Conservation (phyloP, 2,113 vertebrate genomes). For the Otus sunia region DNA sequence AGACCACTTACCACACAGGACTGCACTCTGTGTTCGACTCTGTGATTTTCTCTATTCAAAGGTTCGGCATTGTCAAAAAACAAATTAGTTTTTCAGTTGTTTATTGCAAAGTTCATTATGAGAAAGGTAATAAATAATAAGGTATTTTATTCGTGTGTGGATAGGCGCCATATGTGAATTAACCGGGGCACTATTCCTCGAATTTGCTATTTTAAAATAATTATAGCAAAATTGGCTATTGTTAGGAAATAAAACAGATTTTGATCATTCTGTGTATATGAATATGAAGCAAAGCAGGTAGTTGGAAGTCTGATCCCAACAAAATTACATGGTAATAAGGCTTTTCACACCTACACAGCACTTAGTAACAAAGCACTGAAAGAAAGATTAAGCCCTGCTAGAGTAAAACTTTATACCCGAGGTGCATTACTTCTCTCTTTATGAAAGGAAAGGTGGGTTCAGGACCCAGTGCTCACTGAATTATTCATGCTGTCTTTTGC, state of each 20-base stretch:
- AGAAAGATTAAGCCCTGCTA: slow-evolving; percentile 59
- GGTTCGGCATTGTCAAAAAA: slow-evolving; percentile 81
- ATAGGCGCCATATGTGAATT: slow-evolving; percentile 53
- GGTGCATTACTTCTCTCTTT: slow-evolving; percentile 58
- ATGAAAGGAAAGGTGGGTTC: slow-evolving; percentile 60
- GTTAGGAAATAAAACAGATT: slow-evolving; percentile 78
- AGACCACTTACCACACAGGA: slow-evolving; percentile 85
- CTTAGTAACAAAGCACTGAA: slow-evolving; percentile 69
- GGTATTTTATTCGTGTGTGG: slow-evolving; percentile 38
- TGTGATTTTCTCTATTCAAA: slow-evolving; percentile 83
- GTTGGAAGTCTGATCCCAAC: slow-evolving; percentile 71
- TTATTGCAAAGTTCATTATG: slow-evolving; percentile 80
- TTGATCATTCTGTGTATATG: slow-evolving; percentile 70
- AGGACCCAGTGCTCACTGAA: slow-evolving; percentile 61
- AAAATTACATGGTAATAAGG: slow-evolving; percentile 77
- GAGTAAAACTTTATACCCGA: slow-evolving; percentile 70
- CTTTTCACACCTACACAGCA: slow-evolving; percentile 77
- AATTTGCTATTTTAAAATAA: slow-evolving; percentile 68
- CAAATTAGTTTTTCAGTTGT: slow-evolving; percentile 81
- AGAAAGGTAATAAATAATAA: slow-evolving; percentile 72
- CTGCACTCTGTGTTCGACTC: slow-evolving; percentile 78
- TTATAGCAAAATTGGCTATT: slow-evolving; percentile 76
- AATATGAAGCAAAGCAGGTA: slow-evolving; percentile 75
- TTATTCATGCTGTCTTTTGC: slow-evolving; percentile 71
- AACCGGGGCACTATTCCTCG: slow-evolving; percentile 49